Base-by-base conservation (phyloP, 2,888 invertebrate genomes). In the Ectemnius cavifrons region DNA sequence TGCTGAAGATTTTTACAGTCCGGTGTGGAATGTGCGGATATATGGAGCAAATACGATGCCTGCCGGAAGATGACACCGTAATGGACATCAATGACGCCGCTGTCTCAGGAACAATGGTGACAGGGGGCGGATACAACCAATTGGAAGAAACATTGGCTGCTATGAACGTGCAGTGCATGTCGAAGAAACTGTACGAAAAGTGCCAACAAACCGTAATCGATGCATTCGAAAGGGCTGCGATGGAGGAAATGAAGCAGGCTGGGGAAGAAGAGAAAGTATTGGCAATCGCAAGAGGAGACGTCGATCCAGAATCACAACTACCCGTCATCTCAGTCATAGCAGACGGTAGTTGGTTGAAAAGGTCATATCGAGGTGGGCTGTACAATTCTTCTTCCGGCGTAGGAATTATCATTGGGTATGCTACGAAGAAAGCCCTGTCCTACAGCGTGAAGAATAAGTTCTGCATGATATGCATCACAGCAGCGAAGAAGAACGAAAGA, bases 61-160 rank as follows among this genome's bases (percentile, higher is more conserved):
- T 23, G 6, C 47, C 14, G 8, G 0, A n/a, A 3, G 18, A 49
- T 14, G 3, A 49, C 6, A 1, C 0, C 18, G 1, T 6, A 3
- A 16, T 60, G n/a, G 18, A 37, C 14, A 27, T 79, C 16, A 80
- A 81, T 59, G 28, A 62, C 1, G 61, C 66, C 61, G 75, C 79
- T 28, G 77, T 75, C 5, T 16, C 70, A 5, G 82, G 79, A 14
- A 67, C 75, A 6, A 57, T 82, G 6, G 37, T 75, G 6, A 73
- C 65, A 4, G 84, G 83, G 3, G 73, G 61, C 6, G 83, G 85
- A 11, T 63, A 71, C 61, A 62, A 70, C 11, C 80, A 81, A 47
- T 56, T 84, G 37, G 47, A 78, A 63, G 72, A 82, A 61, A n/a
- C 81, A 2, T 58, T 69, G 14, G 62, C 77, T 16, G 70, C 73